Conservation (phyloP, 2,113 vertebrate genomes). For the Zeus faber region DNA sequence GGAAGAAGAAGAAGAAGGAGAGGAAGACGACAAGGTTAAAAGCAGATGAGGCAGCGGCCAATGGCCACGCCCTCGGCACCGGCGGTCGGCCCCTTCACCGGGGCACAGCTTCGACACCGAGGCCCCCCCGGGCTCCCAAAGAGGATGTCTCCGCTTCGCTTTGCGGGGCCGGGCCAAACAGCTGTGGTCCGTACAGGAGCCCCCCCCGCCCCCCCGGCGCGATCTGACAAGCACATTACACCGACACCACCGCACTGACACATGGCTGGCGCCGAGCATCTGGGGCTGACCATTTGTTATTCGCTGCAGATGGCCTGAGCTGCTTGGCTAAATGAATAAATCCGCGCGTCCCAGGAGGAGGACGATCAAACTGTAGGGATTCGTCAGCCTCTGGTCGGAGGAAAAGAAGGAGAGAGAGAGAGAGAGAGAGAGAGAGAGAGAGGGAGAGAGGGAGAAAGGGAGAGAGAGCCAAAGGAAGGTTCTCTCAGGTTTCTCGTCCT, state of each 20-base stretch:
- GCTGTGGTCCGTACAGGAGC: conserved; percentile 21
- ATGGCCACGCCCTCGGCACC: no score
- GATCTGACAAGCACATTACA: no score
- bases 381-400: no score
- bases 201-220: conserved; percentile 3
- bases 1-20: conserved; percentile 1
- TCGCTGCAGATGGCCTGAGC: conserved; percentile 15
- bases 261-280: conserved; percentile 10
- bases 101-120: neutral
- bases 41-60: neutral
- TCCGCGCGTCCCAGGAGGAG: conserved; percentile 12
- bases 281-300: conserved; percentile 25
- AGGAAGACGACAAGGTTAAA: no score
- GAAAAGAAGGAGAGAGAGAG: no score
- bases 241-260: conserved; percentile 10
- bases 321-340: conserved; percentile 16
- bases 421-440: neutral
- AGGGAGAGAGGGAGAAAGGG: neutral
- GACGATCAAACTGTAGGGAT: conserved; percentile 24
- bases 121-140: neutral
- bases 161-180: conserved; percentile 17
- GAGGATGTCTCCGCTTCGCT: conserved; percentile 18
- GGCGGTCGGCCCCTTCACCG: no score
- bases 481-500: no score
- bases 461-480: no score